These are phyloP conservation scores for Nymphalis urticae DNA, from an alignment of 2,888 invertebrate species.

Conservation along the genomic window DNA sequence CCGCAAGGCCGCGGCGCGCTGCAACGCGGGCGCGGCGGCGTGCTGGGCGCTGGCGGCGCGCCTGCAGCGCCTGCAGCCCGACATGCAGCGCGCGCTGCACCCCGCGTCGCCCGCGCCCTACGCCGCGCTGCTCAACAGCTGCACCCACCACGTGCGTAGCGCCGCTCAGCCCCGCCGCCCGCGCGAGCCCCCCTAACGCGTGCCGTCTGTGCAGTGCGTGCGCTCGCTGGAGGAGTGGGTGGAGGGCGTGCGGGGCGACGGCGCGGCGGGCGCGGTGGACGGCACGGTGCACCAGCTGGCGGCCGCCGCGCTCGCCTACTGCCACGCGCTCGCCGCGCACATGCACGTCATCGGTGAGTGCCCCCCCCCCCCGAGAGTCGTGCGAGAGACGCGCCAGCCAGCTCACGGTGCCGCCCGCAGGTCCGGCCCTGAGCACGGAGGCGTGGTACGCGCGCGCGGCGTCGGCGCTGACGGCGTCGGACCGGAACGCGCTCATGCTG, in stretches of 20 bases:
- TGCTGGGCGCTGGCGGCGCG: conserved; percentile 68
- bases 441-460: conserved; percentile 63
- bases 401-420: conserved; percentile 42
- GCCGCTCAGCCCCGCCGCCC: not conserved
- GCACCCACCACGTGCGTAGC: conserved; percentile 55
- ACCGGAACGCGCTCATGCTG: conserved; percentile 81
- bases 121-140: conserved; percentile 48
- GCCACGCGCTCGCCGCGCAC: conserved; percentile 92
- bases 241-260: conserved; percentile 90
- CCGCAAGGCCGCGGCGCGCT: conserved; percentile 46
- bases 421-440: conserved; percentile 62
- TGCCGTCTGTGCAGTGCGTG: conserved; percentile 83
- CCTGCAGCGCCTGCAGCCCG: conserved; percentile 63
- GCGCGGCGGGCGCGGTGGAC: conserved; percentile 93
- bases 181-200: not conserved
- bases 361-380: conserved; percentile 27
- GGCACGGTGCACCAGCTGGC: conserved; percentile 99
- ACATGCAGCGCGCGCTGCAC: conserved; percentile 51
- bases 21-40: conserved; percentile 55
- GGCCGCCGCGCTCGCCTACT: conserved; percentile 95
- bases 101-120: conserved; percentile 48
- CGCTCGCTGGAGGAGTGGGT: conserved; percentile 96
- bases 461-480: conserved; percentile 52
- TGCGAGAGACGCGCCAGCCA: conserved; percentile 45
- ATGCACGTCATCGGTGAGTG: conserved; percentile 85